These are phyloP conservation scores for Cryptus viduatorius DNA, from an alignment of 2,888 invertebrate species.

Conservation along the genomic window DNA sequence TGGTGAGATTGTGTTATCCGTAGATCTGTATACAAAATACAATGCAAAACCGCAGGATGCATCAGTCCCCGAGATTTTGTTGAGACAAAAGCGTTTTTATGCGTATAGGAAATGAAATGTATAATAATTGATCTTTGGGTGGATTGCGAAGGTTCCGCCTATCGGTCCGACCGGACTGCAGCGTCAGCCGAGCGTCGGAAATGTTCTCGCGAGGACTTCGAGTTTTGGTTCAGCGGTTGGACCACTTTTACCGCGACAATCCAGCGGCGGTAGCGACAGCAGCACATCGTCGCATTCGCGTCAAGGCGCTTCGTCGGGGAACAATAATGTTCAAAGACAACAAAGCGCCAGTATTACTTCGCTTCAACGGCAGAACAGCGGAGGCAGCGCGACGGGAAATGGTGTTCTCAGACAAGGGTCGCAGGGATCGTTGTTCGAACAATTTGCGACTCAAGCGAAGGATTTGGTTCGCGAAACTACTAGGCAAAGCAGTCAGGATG, in stretches of 20 bases:
- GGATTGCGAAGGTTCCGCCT: constrained; percentile 85
- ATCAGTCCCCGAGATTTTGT: not conserved
- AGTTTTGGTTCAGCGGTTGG: constrained; percentile 87
- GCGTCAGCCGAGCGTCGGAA: constrained; percentile 88
- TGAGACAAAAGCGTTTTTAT: not conserved
- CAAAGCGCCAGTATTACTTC: constrained; percentile 51
- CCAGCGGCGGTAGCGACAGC: constrained; percentile 74
- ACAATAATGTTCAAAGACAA: constrained; percentile 63
- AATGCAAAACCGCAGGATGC: constrained; percentile 14
- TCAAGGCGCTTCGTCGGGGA: constrained; percentile 66
- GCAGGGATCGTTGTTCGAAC: constrained; percentile 94
- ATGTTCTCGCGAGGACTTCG: constrained; percentile 88
- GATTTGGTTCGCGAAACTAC: constrained; percentile 95
- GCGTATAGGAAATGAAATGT: not conserved
- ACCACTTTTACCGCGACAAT: constrained; percentile 77
- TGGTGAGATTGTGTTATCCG: constrained; percentile 1
- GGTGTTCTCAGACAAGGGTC: constrained; percentile 90
- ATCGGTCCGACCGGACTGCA: constrained; percentile 86
- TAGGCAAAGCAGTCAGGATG: constrained; percentile 95
- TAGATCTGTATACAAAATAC: constrained; percentile 19
- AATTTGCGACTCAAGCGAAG: constrained; percentile 95
- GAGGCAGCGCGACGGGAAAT: constrained; percentile 73
- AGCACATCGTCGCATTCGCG: constrained; percentile 70
- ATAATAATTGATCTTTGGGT: constrained; percentile 8
- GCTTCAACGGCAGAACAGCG: constrained; percentile 75